These are phyloP conservation scores for Merluccius polli DNA, from an alignment of 2,797 vertebrate genomes.

Conservation along the genomic window DNA sequence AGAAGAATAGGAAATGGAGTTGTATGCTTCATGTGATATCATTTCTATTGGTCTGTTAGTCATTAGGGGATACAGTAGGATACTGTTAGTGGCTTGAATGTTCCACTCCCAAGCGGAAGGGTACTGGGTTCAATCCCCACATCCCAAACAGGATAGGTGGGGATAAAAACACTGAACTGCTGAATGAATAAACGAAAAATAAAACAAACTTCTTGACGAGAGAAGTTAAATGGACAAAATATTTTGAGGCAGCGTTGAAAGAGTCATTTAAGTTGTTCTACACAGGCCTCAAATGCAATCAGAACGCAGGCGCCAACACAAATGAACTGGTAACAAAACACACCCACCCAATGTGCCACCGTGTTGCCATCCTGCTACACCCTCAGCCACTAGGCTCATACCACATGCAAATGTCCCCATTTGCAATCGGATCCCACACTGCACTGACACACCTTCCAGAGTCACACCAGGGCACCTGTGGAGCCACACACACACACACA, in stretches of 20 bases:
- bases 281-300: neutral
- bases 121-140: no score
- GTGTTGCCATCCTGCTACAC: neutral
- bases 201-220: neutral
- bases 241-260: neutral
- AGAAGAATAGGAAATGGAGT: neutral
- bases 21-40: neutral
- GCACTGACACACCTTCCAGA: neutral
- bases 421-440: neutral
- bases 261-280: neutral
- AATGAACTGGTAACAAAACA: neutral
- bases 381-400: neutral
- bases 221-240: neutral
- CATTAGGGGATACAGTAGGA: neutral
- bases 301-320: neutral
- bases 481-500: neutral
- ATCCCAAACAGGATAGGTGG: no score
- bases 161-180: neutral
- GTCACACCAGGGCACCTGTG: neutral
- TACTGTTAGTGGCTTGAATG: neutral
- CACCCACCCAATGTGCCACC: no score
- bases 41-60: neutral
- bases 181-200: neutral
- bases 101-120: no score
- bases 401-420: neutral